phyloP scores from a whole-genome alignment of 2,797 vertebrate genomes.

The Pyrocephalus nanus region DNA sequence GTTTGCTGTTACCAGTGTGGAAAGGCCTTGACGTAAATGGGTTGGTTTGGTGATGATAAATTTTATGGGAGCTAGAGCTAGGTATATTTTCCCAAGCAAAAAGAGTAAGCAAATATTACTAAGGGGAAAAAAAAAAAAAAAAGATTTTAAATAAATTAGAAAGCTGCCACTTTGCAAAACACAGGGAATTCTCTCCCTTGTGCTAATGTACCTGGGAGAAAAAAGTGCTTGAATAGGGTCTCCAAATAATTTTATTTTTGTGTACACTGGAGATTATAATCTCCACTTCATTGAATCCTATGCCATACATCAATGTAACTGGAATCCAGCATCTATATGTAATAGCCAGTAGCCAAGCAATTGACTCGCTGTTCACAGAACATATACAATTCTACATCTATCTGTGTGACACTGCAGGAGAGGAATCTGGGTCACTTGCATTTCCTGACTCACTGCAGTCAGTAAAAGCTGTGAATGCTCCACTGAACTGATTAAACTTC shows the following conservation, averaged over 20 bases:
- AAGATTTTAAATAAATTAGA: background rate
- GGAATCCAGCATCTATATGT: background rate
- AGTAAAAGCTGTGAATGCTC: background rate
- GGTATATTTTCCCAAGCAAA: background rate
- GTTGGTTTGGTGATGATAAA: background rate
- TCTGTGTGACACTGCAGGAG: background rate
- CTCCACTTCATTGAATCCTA: background rate
- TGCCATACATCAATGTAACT: background rate
- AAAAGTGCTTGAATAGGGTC: background rate
- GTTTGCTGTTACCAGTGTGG: background rate
- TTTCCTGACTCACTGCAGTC: background rate
- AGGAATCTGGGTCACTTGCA: conserved; percentile 37
- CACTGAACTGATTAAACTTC: background rate
- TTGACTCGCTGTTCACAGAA: background rate
- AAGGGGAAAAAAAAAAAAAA: background rate
- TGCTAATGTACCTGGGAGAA: background rate
- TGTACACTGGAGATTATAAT: background rate
- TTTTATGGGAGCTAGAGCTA: background rate
- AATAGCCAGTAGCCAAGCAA: background rate
- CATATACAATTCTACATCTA: background rate
- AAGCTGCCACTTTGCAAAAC: background rate
- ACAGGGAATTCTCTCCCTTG: background rate
- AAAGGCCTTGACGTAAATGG: background rate
- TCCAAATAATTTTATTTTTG: background rate
- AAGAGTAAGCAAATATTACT: background rate